A percentile compares a stretch with the other conserved stretches of the same genome.
Conservation (phyloP, 1,140 invertebrate genomes). For the Leptoteleia sp. region DNA sequence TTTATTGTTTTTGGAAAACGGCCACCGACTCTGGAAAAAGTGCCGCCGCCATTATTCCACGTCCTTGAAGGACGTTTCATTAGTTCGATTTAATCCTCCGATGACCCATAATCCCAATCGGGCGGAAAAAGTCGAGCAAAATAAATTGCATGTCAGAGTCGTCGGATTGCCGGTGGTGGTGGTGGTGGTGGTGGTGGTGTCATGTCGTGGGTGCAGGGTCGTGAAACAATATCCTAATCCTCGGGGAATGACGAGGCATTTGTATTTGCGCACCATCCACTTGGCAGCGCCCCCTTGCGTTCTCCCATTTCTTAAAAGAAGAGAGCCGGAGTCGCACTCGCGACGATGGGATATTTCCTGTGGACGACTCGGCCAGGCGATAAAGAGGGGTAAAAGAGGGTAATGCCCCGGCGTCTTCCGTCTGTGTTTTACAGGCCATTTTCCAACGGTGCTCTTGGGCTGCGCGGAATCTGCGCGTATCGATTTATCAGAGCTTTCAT, state of each 20-base stretch:
- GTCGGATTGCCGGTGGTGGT: constrained; percentile 10
- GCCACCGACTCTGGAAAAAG: background rate
- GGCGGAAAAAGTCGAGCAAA: constrained; percentile 20
- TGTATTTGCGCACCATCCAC: constrained; percentile 25
- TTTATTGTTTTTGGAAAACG: constrained; percentile 16
- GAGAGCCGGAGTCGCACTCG: constrained; percentile 1
- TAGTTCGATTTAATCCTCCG: constrained; percentile 18
- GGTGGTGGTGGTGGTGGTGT: too few species aligned
- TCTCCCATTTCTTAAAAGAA: constrained; percentile 29
- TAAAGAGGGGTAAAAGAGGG: constrained; percentile 26
- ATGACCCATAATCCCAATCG: constrained; percentile 20
- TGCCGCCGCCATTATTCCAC: background rate
- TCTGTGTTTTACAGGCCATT: constrained; percentile 50
- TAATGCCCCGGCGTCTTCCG: constrained; percentile 12
- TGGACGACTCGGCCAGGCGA: constrained; percentile 37
- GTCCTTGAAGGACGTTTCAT: constrained; percentile 11
- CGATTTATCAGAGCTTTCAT: constrained; percentile 52
- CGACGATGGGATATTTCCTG: constrained; percentile 49
- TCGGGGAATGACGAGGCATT: constrained; percentile 38
- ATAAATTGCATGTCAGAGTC: constrained; percentile 52
- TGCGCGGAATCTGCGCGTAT: constrained; percentile 25
- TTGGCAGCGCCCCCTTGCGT: background rate
- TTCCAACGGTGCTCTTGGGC: constrained; percentile 10
- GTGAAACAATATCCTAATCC: constrained; percentile 53
- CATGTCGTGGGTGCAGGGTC: too few species aligned